These are phyloP conservation scores for Synodontis membranacea DNA, from an alignment of 2,113 vertebrate species.

Conservation along the genomic window DNA sequence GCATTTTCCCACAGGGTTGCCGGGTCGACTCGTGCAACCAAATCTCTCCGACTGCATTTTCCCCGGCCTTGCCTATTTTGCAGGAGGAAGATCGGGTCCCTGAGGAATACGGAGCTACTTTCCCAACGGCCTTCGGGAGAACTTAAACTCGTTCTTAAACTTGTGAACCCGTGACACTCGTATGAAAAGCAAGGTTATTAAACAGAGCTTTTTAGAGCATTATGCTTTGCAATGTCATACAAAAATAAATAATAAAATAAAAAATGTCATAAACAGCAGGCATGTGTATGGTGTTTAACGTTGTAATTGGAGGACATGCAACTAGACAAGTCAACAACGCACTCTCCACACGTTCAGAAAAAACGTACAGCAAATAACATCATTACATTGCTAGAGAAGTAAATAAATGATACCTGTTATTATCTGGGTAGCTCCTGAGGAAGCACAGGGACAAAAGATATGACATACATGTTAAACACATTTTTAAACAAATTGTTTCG, in stretches of 20 bases:
- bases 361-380: slow-evolving; percentile 45
- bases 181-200: not conserved
- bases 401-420: slow-evolving; percentile 72
- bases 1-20: not conserved
- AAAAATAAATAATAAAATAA: no score
- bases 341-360: not conserved
- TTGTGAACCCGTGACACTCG: not conserved
- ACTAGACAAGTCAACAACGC: slow-evolving; percentile 7
- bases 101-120: not conserved
- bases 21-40: not conserved
- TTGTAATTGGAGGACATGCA: slow-evolving; percentile 22
- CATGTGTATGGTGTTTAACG: not conserved
- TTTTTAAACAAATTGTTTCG: no score
- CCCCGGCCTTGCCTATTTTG: not conserved
- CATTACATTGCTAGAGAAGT: slow-evolving; percentile 12
- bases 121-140: not conserved
- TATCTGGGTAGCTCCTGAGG: slow-evolving; percentile 76
- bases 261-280: not conserved
- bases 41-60: slow-evolving; percentile 5
- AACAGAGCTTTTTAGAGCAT: not conserved
- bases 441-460: slow-evolving; percentile 54
- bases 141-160: not conserved
- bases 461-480: slow-evolving; percentile 32
- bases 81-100: not conserved
- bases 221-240: not conserved